Conservation (phyloP, 2,888 invertebrate genomes). For the Myathropa florea region DNA sequence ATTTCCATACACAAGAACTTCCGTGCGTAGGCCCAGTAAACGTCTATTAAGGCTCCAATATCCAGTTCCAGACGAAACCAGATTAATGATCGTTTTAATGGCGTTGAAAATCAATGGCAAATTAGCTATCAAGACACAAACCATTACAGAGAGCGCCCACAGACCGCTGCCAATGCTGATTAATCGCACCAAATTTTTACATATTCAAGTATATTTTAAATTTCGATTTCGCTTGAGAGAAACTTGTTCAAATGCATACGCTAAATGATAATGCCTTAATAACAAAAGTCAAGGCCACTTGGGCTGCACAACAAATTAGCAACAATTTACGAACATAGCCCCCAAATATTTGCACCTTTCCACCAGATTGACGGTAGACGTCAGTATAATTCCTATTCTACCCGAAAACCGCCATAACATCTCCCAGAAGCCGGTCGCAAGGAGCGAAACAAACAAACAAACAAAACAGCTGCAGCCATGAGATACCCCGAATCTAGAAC, state of each 20-base stretch:
- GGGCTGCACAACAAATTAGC: constrained; percentile 36
- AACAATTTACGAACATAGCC: neutral
- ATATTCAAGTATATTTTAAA: constrained; percentile 17
- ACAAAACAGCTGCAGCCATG: constrained; percentile 25
- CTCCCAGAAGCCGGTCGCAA: constrained; percentile 26
- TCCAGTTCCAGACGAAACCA: neutral
- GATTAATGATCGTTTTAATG: constrained; percentile 2
- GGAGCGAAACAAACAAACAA: constrained; percentile 2
- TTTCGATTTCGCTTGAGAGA: neutral
- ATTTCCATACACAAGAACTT: neutral
- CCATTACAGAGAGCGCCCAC: constrained; percentile 11
- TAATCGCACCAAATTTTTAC: constrained; percentile 28
- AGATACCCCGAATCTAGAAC: constrained; percentile 60
- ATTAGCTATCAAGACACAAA: constrained; percentile 12
- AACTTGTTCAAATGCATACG: constrained; percentile 13
- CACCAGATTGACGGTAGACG: neutral
- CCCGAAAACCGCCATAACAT: constrained; percentile 30
- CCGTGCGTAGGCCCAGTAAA: neutral
- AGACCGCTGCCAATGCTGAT: constrained; percentile 1
- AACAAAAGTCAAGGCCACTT: constrained; percentile 56
- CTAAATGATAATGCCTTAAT: constrained; percentile 45
- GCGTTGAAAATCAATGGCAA: neutral
- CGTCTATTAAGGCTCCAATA: neutral
- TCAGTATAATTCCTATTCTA: constrained; percentile 29
- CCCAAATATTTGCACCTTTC: constrained; percentile 30